Conservation (phyloP, 2,888 invertebrate genomes). For the Pyrochroa serraticornis region DNA sequence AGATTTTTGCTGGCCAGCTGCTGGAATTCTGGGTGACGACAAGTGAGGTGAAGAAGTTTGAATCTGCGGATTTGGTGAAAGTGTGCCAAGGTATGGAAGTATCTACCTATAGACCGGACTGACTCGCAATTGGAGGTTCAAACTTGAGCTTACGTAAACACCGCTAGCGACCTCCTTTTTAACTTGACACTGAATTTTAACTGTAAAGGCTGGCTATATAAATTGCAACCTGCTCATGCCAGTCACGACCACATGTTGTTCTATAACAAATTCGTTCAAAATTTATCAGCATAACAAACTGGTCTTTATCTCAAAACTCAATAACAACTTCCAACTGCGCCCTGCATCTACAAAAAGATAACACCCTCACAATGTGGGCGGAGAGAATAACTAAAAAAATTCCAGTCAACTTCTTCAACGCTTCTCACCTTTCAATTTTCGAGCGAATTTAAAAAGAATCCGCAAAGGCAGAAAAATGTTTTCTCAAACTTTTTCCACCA, state of each 20-base stretch:
- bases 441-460: no score
- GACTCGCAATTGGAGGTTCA: constrained; percentile 29
- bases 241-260: background rate
- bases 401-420: no score
- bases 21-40: no score
- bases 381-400: no score
- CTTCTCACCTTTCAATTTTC: no score
- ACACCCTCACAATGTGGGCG: no score
- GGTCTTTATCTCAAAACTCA: background rate
- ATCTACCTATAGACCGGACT: background rate
- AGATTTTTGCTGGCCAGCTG: no score
- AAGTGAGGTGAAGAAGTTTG: background rate
- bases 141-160: constrained; percentile 41
- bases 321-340: background rate
- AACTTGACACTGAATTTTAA: constrained; percentile 43
- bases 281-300: background rate
- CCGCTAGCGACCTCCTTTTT: constrained; percentile 45
- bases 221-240: background rate
- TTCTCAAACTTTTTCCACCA: no score
- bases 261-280: background rate
- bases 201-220: background rate
- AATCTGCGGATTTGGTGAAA: constrained; percentile 42
- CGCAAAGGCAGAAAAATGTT: no score
- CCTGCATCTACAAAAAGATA: no score
- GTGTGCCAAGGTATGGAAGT: constrained; percentile 45